Evolutionary conservation across 2,888 invertebrate species (phyloP).

Genomic region (Helobdella robusta): DNA sequence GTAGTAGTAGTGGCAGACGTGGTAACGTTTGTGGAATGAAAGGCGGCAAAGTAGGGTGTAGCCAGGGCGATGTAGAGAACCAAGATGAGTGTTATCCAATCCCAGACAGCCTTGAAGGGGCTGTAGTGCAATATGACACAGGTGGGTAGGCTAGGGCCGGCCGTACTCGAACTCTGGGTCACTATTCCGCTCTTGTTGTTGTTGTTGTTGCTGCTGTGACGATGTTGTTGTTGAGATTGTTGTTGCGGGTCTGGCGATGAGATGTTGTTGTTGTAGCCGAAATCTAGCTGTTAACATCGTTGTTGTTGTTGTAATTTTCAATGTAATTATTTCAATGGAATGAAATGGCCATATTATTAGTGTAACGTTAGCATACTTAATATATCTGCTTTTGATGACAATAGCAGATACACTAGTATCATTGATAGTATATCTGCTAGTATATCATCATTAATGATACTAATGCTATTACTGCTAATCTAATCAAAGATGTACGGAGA

Average conservation of each 20-base stretch:
- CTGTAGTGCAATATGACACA: slow-evolving; percentile 49
- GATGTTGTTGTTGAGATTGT: neutral
- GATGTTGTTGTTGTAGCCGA: neutral
- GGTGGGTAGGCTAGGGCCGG: slow-evolving; percentile 39
- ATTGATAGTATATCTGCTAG: neutral
- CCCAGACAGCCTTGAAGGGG: slow-evolving; percentile 51
- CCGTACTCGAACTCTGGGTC: too few relatives aligned
- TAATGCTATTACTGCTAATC: too few relatives aligned
- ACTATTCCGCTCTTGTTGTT: slow-evolving; percentile 7
- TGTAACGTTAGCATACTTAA: neutral
- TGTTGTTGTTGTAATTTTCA: too few relatives aligned
- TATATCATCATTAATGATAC: neutral
- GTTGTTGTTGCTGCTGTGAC: neutral
- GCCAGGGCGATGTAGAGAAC: slow-evolving; percentile 49
- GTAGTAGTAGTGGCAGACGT: neutral
- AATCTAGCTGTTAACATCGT: too few relatives aligned
- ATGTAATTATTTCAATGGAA: too few relatives aligned
- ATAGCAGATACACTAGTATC: neutral
- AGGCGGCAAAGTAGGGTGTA: slow-evolving; percentile 48
- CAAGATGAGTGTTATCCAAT: slow-evolving; percentile 48
- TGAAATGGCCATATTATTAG: too few relatives aligned
- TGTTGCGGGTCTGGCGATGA: neutral
- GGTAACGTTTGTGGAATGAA: slow-evolving; percentile 34
- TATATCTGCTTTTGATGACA: neutral
- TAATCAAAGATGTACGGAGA: too few relatives aligned